A percentile compares a stretch with the other conserved stretches of the same genome.
These are phyloP conservation scores for Heterotilapia buettikoferi DNA, from an alignment of 2,113 vertebrate species.

Conservation along the genomic window DNA sequence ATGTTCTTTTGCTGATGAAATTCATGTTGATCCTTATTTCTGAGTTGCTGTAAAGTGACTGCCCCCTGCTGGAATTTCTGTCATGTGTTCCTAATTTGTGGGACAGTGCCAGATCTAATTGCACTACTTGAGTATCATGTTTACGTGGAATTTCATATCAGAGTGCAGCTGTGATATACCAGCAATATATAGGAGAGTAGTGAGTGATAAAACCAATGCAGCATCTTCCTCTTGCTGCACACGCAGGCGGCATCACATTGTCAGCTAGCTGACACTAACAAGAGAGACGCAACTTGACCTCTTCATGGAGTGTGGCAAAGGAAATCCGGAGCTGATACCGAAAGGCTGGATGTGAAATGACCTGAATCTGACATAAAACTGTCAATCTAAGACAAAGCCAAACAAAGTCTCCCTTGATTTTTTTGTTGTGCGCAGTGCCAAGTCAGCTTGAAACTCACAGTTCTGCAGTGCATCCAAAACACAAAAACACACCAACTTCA, in stretches of 20 bases:
- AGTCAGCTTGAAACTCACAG: not conserved
- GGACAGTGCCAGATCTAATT: not conserved
- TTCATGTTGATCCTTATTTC: not conserved
- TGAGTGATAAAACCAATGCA: not conserved
- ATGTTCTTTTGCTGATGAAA: not conserved
- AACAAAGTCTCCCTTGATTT: not conserved
- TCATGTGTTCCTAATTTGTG: not conserved
- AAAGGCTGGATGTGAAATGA: constrained; percentile 4
- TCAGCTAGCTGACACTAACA: not conserved
- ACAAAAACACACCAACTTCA: not conserved
- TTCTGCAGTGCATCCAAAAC: not conserved
- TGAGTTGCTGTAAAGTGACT: not conserved
- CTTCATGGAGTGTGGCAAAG: not conserved
- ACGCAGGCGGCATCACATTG: not conserved
- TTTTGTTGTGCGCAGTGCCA: not conserved
- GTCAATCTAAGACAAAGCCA: not conserved
- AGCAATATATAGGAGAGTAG: not conserved
- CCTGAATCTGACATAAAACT: not conserved
- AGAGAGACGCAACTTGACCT: not conserved
- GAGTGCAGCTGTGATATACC: not conserved
- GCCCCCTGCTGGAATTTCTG: not conserved
- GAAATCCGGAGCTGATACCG: not conserved
- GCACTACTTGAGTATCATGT: not conserved
- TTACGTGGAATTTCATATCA: not conserved
- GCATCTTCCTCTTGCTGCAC: not conserved